phyloP scores from a whole-genome alignment of 2,797 vertebrate species.

The Rhinoraja longicauda region DNA sequence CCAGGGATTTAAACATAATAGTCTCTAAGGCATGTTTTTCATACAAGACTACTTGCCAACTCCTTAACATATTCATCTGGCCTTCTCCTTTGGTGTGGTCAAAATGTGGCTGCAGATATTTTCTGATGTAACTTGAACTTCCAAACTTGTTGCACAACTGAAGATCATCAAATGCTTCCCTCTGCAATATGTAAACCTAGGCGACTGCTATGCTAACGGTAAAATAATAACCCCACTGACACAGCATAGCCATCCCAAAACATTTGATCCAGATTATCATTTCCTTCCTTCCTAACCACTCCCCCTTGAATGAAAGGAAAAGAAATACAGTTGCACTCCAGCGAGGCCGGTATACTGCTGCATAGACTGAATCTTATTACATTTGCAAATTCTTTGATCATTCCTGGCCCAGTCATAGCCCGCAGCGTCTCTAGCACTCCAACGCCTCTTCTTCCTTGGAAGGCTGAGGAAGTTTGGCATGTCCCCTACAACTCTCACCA shows the following conservation, averaged over 20 bases:
- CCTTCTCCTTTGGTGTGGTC: background rate
- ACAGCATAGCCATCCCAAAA: background rate
- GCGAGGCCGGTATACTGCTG: background rate
- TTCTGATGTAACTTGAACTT: background rate
- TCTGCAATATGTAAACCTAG: background rate
- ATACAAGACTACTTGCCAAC: background rate
- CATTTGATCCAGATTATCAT: background rate
- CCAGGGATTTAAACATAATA: background rate
- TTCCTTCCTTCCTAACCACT: too few species aligned
- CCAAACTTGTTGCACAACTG: background rate
- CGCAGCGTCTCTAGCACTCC: too few species aligned
- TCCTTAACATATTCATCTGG: background rate
- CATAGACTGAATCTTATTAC: background rate
- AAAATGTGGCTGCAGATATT: background rate
- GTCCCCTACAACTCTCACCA: too few species aligned
- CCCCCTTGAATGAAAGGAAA: background rate
- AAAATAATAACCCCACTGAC: background rate
- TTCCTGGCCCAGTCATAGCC: background rate
- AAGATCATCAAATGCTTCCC: background rate
- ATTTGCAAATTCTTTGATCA: background rate
- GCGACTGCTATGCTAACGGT: background rate
- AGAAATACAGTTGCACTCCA: background rate
- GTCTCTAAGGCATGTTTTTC: background rate
- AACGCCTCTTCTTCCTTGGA: too few species aligned
- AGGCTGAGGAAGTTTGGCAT: too few species aligned